phyloP scores from a whole-genome alignment of 1,140 invertebrate genomes.

The Oreohelix idahoensis region DNA sequence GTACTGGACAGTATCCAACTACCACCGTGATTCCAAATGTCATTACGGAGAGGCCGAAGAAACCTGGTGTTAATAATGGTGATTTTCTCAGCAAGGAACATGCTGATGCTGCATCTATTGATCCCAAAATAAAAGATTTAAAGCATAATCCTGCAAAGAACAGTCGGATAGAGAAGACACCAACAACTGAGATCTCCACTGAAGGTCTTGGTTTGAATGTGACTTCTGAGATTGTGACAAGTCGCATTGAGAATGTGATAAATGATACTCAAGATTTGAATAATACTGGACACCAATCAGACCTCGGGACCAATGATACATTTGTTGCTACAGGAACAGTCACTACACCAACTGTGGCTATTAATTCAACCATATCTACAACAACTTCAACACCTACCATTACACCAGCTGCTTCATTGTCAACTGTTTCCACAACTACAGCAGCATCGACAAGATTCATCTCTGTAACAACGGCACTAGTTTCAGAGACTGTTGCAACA shows the following conservation, averaged over 20 bases:
- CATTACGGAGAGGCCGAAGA: not conserved
- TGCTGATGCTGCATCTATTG: slow-evolving; percentile 30
- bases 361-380: not conserved
- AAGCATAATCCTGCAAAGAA: not conserved
- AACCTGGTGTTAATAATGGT: slow-evolving; percentile 38
- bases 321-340: not conserved
- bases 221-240: not conserved
- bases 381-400: not conserved
- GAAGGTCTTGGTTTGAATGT: not conserved
- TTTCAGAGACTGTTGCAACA: slow-evolving; percentile 34
- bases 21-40: not conserved
- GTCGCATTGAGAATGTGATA: not conserved
- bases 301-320: not conserved
- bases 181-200: not conserved
- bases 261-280: not conserved
- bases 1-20: not conserved
- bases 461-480: slow-evolving; percentile 36
- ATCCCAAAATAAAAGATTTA: slow-evolving; percentile 22
- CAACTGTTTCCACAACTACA: not conserved
- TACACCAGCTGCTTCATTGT: not conserved
- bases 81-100: slow-evolving; percentile 26
- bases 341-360: not conserved
- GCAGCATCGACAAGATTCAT: slow-evolving; percentile 16
- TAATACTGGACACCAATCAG: not conserved
- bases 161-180: not conserved